Evolutionary conservation across 1,140 invertebrate genomes (phyloP).

Genomic region (Hycleus cichorii): DNA sequence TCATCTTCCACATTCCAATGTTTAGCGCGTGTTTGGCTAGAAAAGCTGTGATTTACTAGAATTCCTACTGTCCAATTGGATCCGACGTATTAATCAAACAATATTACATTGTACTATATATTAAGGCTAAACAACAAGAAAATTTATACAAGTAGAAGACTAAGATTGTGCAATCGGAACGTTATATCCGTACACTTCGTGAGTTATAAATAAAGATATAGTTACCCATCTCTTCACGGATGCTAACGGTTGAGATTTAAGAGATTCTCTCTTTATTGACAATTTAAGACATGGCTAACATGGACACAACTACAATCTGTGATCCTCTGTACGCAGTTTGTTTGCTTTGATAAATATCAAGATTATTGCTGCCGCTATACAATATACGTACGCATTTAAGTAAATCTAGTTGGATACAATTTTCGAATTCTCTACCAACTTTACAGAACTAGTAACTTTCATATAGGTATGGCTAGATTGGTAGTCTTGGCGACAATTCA

Average conservation of each 20-base stretch:
- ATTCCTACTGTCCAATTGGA: conserved; percentile 17
- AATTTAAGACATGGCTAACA: conserved; percentile 24
- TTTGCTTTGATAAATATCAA: conserved; percentile 24
- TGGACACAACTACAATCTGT: conserved; percentile 15
- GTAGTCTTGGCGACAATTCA: background rate
- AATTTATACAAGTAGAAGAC: background rate
- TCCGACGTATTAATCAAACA: conserved; percentile 18
- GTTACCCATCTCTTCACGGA: conserved; percentile 27
- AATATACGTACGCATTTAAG: background rate
- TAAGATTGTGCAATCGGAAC: conserved; percentile 20
- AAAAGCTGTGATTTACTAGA: conserved; percentile 17
- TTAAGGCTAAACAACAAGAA: background rate
- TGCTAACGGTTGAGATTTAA: conserved; percentile 24
- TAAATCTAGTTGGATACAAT: too few relatives aligned
- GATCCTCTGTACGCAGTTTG: conserved; percentile 23
- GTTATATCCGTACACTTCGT: conserved; percentile 17
- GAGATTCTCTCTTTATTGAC: conserved; percentile 26
- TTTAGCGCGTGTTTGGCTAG: conserved; percentile 11
- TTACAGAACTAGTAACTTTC: too few relatives aligned
- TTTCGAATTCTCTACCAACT: too few relatives aligned
- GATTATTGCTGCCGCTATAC: background rate
- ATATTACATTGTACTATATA: conserved; percentile 12
- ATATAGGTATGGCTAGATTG: too few relatives aligned
- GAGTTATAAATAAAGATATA: conserved; percentile 33
- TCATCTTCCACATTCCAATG: conserved; percentile 15